A percentile compares a stretch with the other conserved stretches of the same genome.
These are phyloP conservation scores for Leucophenga varia DNA, from an alignment of 1,140 invertebrate species.

Conservation along the genomic window DNA sequence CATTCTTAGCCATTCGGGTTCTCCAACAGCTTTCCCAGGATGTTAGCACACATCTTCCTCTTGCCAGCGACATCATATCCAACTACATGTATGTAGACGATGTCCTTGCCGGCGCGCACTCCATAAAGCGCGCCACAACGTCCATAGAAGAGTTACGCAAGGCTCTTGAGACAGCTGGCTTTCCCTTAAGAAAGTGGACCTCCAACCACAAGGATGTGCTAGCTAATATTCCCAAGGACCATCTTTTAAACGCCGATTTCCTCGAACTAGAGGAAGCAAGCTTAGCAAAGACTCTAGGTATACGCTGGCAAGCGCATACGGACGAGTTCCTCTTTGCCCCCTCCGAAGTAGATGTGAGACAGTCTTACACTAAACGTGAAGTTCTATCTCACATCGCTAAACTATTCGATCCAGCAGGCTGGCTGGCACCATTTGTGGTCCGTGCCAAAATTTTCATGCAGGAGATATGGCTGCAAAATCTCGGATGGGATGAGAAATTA, in stretches of 20 bases:
- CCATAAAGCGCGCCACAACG: not conserved
- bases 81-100: constrained; percentile 1
- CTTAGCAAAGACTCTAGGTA: constrained; percentile 30
- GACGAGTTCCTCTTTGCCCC: too few relatives aligned
- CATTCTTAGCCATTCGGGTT: not conserved
- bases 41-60: too few relatives aligned
- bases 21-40: not conserved
- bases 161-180: not conserved
- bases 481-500: constrained; percentile 51
- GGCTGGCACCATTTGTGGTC: constrained; percentile 45
- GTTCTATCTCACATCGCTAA: not conserved
- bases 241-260: too few relatives aligned
- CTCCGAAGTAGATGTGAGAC: too few relatives aligned
- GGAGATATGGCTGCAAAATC: constrained; percentile 42
- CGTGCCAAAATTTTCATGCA: constrained; percentile 58
- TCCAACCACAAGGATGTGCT: not conserved
- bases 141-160: not conserved
- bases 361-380: constrained; percentile 1
- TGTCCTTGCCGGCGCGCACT: not conserved
- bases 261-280: too few relatives aligned
- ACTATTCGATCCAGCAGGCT: too few relatives aligned
- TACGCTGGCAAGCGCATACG: constrained; percentile 26
- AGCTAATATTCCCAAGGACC: not conserved
- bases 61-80: not conserved
- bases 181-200: constrained; percentile 6